Base-by-base conservation (phyloP, 2,888 invertebrate species). In the Chymomyza procnemis region DNA sequence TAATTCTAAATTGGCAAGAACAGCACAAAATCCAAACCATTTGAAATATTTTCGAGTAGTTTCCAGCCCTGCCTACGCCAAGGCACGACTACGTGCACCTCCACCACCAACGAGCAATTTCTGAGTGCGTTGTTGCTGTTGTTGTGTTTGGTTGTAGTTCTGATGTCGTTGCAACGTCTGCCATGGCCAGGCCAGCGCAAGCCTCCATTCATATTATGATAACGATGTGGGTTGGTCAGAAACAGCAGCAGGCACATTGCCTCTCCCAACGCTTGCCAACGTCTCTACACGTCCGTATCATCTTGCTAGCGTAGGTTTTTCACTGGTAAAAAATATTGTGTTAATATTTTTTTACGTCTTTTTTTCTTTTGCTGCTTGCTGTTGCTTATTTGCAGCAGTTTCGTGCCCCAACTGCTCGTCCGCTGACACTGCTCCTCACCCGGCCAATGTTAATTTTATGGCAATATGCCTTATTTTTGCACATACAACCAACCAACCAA, bases 201-300 rank as follows among this genome's bases (percentile, higher is more conserved):
- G 14, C 57, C 48, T 69, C 76, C 80, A 79, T 76, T 80, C 75
- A 83, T 79, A 79, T 83, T 78, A 79, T 81, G 78, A 82, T 83
- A 82, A 82, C 82, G 78, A 82, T 79, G 79, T 83, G 80, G 83
- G 83, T 74, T 83, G 83, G 80, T 74, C 79, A 73, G 71, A 69
- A 61, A 65, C 64, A 66, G 59, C 68, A 54, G 66, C 63, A 64
- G 30, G 6, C 18, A 21, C 21, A 21, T 21, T 12, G 6, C 22
- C 54, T 54, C 26, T 26, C 8, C 12, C 34, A 41, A 41, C 34
- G 1, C 34, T 12, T 12, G 1, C 34, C 12, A n/a, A 12, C 34
- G 1, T 12, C 34, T 41, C 26, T 26, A 8, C n/a, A 30, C 12
- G 12, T 0, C 34, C 34, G 12, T 41, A 41, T 41, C 34, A 12